Conservation (phyloP, 2,797 vertebrate genomes). For the Morus bassanus region DNA sequence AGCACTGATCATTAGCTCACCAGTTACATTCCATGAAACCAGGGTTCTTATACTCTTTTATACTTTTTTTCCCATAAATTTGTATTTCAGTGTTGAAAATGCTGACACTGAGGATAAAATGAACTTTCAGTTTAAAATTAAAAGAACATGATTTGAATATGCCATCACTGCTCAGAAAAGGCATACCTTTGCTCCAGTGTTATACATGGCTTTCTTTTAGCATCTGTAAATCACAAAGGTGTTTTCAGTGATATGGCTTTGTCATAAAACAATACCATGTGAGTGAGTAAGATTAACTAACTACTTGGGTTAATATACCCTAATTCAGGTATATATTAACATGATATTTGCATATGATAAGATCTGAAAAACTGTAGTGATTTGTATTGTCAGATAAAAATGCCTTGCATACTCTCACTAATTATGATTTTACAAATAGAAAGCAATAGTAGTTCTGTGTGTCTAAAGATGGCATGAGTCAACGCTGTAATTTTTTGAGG, state of each 20-base stretch:
- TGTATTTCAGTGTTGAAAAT: no score
- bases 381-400: background rate
- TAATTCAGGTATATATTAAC: background rate
- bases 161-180: background rate
- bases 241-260: background rate
- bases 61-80: background rate
- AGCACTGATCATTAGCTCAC: background rate
- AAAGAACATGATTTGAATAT: background rate
- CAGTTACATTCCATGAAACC: background rate
- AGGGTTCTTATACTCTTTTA: background rate
- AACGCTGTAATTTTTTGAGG: background rate
- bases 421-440: background rate
- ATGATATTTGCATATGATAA: background rate
- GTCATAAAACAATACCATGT: background rate
- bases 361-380: accelerated
- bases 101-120: background rate
- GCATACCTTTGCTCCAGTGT: background rate
- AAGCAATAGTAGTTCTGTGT: background rate
- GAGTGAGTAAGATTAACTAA: background rate
- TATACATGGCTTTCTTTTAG: background rate
- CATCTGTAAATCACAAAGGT: background rate
- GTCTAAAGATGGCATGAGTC: background rate
- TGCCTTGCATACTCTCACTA: background rate
- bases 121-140: background rate
- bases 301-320: background rate